These are phyloP conservation scores for Lasioglossum zephyrum DNA, from an alignment of 2,888 invertebrate genomes.

Conservation along the genomic window DNA sequence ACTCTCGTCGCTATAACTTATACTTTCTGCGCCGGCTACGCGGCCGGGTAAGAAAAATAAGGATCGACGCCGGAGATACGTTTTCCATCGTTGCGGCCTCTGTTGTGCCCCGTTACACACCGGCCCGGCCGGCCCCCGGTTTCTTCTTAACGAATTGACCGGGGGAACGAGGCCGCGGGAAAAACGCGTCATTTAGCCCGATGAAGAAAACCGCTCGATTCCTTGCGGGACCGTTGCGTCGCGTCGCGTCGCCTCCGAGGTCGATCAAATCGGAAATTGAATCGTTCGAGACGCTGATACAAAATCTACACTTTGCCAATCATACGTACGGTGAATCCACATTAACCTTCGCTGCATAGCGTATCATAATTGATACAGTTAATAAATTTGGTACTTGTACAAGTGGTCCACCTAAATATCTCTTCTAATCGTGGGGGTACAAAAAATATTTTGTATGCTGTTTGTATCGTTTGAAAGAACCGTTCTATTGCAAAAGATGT, in stretches of 20 bases:
- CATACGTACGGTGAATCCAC: background rate
- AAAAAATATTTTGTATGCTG: no score
- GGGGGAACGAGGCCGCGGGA: constrained; percentile 12
- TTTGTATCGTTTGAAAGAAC: no score
- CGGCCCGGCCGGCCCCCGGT: constrained; percentile 40
- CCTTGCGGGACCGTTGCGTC: background rate
- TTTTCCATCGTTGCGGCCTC: constrained; percentile 71
- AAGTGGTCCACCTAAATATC: no score
- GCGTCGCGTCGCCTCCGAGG: background rate
- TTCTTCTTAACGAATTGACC: constrained; percentile 62
- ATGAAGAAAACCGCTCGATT: background rate
- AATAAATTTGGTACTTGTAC: no score
- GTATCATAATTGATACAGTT: no score
- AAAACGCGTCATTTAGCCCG: constrained; percentile 8
- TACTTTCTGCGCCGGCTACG: constrained; percentile 70
- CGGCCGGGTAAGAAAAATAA: constrained; percentile 63
- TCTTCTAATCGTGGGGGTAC: no score
- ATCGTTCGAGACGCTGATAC: background rate
- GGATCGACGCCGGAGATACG: constrained; percentile 64
- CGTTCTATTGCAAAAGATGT: no score
- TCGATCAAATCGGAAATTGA: background rate
- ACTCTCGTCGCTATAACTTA: constrained; percentile 77
- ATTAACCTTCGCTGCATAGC: no score
- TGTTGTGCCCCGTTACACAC: constrained; percentile 68
- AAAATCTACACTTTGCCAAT: background rate